Evolutionary conservation across 2,888 invertebrate species (phyloP).

Genomic region (Thalpophila matura): DNA sequence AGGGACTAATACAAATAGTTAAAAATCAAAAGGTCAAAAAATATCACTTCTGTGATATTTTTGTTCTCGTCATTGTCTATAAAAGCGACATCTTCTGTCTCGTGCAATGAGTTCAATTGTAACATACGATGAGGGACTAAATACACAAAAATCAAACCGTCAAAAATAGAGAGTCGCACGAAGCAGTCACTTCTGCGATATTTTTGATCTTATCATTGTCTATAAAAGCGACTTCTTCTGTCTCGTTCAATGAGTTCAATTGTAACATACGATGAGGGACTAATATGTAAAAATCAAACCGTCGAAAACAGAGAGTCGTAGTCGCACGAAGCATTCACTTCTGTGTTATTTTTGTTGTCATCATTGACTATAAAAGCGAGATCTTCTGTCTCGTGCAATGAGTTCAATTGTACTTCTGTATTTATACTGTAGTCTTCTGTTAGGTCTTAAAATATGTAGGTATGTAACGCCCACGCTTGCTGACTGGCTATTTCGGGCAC

Average conservation of each 20-base stretch:
- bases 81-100: neutral
- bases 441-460: conserved; percentile 39
- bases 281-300: too few relatives aligned
- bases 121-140: too few relatives aligned
- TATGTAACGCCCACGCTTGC: conserved; percentile 33
- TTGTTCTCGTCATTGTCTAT: neutral
- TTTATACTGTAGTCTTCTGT: neutral
- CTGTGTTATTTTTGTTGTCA: neutral
- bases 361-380: neutral
- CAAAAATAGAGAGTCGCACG: too few relatives aligned
- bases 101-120: neutral
- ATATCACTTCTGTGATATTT: neutral
- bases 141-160: too few relatives aligned
- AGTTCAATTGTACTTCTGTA: conserved; percentile 11
- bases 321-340: too few relatives aligned
- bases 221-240: too few relatives aligned
- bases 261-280: too few relatives aligned
- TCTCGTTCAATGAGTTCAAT: too few relatives aligned
- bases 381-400: neutral
- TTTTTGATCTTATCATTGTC: too few relatives aligned
- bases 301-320: too few relatives aligned
- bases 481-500: conserved; percentile 30
- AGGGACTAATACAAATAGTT: neutral
- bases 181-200: too few relatives aligned
- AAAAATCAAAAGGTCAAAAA: neutral